phyloP scores from a whole-genome alignment of 2,888 invertebrate genomes.

The Drosophila anomalipes region DNA sequence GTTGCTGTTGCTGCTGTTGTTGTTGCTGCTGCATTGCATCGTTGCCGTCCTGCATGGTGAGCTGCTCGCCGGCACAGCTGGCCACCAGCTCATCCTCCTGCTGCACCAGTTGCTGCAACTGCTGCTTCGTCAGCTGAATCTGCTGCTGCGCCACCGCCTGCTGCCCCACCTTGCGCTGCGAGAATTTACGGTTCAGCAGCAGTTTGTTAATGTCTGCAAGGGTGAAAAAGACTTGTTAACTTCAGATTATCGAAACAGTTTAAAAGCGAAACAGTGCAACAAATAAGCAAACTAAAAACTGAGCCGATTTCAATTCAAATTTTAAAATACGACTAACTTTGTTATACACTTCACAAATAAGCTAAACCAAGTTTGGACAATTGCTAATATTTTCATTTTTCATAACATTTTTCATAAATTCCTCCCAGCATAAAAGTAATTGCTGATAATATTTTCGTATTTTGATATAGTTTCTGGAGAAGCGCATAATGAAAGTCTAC shows the following conservation, averaged over 20 bases:
- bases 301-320: neutral
- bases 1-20: constrained; percentile 31
- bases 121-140: constrained; percentile 82
- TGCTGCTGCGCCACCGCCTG: constrained; percentile 78
- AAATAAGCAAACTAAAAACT: neutral
- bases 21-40: constrained; percentile 54
- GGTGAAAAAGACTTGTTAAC: constrained; percentile 7
- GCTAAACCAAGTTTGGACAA: neutral
- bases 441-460: neutral
- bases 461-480: neutral
- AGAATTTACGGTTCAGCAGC: constrained; percentile 82
- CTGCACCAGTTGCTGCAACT: constrained; percentile 70
- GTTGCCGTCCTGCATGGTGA: constrained; percentile 56
- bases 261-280: neutral
- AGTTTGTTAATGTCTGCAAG: constrained; percentile 83
- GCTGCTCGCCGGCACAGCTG: constrained; percentile 55
- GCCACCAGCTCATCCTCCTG: constrained; percentile 78
- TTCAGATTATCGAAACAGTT: neutral
- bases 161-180: constrained; percentile 83
- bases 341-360: neutral
- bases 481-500: constrained; percentile 93
- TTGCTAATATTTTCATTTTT: neutral
- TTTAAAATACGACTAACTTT: neutral
- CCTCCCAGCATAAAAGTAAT: neutral
- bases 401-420: neutral